These are phyloP conservation scores for Cephalophus harveyi DNA, from an alignment of 2,113 vertebrate genomes.

Conservation along the genomic window DNA sequence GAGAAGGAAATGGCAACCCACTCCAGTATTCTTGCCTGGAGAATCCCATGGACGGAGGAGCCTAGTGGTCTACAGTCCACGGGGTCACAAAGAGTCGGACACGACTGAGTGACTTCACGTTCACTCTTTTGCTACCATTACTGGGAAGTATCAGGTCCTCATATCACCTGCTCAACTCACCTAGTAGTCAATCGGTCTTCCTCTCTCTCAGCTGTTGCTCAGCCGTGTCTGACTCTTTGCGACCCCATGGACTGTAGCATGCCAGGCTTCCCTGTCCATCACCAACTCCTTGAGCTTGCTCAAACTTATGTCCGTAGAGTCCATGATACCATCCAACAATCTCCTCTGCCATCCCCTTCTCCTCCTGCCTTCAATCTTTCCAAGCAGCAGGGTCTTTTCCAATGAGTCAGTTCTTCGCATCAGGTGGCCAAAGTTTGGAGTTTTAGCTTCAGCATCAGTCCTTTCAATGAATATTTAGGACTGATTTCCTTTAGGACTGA, in stretches of 20 bases:
- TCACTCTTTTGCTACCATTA: not conserved
- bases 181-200: not conserved
- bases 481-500: not conserved
- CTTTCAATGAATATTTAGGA: not conserved
- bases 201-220: not conserved
- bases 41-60: too few species aligned
- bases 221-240: not conserved
- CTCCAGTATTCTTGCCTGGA: too few species aligned
- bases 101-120: too few species aligned
- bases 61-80: too few species aligned
- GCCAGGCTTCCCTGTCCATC: not conserved
- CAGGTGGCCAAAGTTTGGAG: not conserved
- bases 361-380: not conserved
- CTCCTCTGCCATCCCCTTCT: not conserved
- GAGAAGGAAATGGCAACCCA: too few species aligned
- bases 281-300: not conserved
- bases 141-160: not conserved
- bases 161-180: not conserved
- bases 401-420: not conserved
- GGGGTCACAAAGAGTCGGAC: too few species aligned
- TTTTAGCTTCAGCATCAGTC: not conserved
- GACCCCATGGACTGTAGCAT: not conserved
- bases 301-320: not conserved
- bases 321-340: not conserved
- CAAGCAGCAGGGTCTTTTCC: not conserved